phyloP scores from a whole-genome alignment of 2,797 vertebrate species.

The Kryptopterus vitreolus region DNA sequence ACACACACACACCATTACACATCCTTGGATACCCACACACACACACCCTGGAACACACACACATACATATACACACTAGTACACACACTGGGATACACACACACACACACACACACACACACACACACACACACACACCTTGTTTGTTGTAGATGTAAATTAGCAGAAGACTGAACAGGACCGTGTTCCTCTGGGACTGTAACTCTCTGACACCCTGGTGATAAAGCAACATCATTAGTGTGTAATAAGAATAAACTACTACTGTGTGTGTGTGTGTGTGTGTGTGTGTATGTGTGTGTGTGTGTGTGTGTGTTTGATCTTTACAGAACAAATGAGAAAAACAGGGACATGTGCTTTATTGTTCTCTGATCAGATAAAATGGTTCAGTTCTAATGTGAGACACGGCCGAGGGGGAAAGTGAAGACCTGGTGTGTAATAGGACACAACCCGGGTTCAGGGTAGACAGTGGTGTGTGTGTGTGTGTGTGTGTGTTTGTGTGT shows the following conservation, averaged over 20 bases:
- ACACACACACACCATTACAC: too few relatives aligned
- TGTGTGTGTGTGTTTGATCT: neutral
- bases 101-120: conserved; percentile 8
- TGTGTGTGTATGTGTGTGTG: neutral
- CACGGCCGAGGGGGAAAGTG: neutral
- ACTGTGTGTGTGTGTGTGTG: neutral
- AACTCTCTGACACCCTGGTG: neutral
- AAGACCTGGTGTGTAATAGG: neutral
- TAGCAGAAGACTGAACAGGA: conserved; percentile 7
- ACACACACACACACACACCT: conserved; percentile 8
- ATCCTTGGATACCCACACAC: neutral
- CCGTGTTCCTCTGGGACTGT: neutral
- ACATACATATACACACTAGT: too few relatives aligned
- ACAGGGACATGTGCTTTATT: neutral
- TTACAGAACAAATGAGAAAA: neutral
- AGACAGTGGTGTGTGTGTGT: neutral
- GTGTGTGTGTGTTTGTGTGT: neutral
- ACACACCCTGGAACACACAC: neutral
- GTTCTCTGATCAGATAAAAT: neutral
- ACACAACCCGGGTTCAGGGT: neutral
- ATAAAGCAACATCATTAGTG: conserved; percentile 7
- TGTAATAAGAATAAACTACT: neutral
- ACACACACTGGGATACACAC: neutral
- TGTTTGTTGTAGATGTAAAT: neutral
- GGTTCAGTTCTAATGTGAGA: neutral